Conservation (phyloP, 2,113 vertebrate species). For the Rallus limicola region DNA sequence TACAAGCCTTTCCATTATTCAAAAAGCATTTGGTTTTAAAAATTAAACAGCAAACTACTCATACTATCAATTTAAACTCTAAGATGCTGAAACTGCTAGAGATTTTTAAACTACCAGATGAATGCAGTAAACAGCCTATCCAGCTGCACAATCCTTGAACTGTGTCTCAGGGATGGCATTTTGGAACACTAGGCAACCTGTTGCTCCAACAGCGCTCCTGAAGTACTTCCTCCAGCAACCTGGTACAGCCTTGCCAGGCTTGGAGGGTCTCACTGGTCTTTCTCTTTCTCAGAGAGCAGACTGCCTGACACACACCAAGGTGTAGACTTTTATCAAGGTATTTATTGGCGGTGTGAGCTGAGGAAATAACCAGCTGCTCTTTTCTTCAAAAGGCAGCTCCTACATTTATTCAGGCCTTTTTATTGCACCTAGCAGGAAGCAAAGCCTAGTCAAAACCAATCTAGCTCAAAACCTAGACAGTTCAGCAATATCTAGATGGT, state of each 20-base stretch:
- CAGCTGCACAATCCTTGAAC: not conserved
- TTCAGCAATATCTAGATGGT: not conserved
- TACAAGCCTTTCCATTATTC: not conserved
- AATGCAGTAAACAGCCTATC: not conserved
- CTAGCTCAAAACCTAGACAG: not conserved
- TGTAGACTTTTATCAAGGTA: not conserved
- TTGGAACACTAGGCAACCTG: not conserved
- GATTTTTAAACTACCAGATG: not conserved
- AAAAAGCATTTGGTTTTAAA: not conserved
- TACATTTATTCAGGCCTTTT: not conserved
- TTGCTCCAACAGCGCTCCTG: not conserved
- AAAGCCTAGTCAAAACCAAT: not conserved
- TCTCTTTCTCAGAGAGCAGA: not conserved
- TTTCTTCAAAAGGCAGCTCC: not conserved
- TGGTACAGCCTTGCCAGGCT: not conserved
- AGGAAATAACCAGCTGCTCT: not conserved
- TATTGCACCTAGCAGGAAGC: not conserved
- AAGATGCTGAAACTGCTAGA: not conserved
- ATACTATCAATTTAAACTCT: not conserved
- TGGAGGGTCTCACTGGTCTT: not conserved
- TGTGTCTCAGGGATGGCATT: rapidly evolving
- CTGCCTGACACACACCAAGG: not conserved
- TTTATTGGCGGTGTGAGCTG: not conserved
- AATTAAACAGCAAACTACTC: not conserved
- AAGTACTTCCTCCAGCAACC: not conserved